Base-by-base conservation (phyloP, 2,113 vertebrate genomes). In the Serinus canaria region DNA sequence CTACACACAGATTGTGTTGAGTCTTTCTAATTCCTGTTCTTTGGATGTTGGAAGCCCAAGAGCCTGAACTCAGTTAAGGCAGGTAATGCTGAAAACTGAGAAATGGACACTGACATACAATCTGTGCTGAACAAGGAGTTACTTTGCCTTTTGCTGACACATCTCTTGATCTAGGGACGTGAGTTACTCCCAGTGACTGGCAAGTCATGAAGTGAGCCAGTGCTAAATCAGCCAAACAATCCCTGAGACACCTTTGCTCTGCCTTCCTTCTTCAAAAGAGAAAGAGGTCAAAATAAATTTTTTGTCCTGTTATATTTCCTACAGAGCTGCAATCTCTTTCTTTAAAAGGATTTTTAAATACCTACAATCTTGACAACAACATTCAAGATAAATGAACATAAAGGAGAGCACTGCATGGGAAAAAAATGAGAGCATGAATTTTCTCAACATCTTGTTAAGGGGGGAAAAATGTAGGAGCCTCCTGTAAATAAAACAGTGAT, bases 241-340 rank as follows among this genome's bases (percentile, higher is more conserved):
- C 62, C 60, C 76, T 12, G 0, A 79, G 66, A 81, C 37, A 60
- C 58, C 46, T 95, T 43, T 50, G 63, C 64, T 72, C 80, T 93
- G 44, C 58, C 28, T 89, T 83, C 37, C 49, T 81, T 44, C 67
- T 96, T 93, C n/a, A 70, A 47, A 94, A 80, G 78, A 16, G 11
- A 43, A 91, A 83, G 39, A 90, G 16, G 60, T 90, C 31, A 96
- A 92, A 88, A 89, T 53, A 95, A 95, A 90, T 78, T 62, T 52
- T 75, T 92, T 76, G 20, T 46, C 79, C 77, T 80, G 4, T 66
- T 88, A 16, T 41, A 64, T 68, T 92, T 92, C 58, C 62, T 82
- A 67, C 41, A 72, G 53, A 92, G 31, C 80, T 84, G 37, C 52
- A 95, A 53, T 87, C 47, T 87, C 21, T 78, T 93, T 90, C 60